These are phyloP conservation scores for Sanderia malayensis DNA, from an alignment of 30 jellyfish, hydroid and myxozoan species.

Conservation along the genomic window DNA sequence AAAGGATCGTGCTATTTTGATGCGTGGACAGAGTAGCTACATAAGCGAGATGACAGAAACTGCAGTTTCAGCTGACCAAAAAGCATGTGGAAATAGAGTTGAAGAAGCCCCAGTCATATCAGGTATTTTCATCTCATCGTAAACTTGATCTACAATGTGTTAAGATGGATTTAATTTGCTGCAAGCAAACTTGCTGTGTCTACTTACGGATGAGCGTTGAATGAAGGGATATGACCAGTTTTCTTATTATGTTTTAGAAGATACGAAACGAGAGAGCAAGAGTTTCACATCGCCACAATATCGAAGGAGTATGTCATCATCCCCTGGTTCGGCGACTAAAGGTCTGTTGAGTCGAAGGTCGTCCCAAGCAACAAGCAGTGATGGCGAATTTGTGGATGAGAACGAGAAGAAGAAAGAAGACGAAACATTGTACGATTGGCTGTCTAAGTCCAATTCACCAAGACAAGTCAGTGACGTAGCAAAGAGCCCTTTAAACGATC, in stretches of 20 bases:
- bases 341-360: slow-evolving; percentile 42
- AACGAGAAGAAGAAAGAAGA: slow-evolving; percentile 38
- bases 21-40: slow-evolving; percentile 38
- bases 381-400: slow-evolving; percentile 23
- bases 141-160: too few relatives aligned
- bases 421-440: slow-evolving; percentile 62
- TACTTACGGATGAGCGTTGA: too few relatives aligned
- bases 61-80: slow-evolving; percentile 4
- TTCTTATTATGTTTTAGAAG: background rate
- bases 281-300: background rate
- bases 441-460: slow-evolving; percentile 64
- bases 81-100: background rate
- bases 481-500: background rate
- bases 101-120: background rate
- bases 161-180: too few relatives aligned
- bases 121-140: too few relatives aligned
- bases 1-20: slow-evolving; percentile 71
- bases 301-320: slow-evolving; percentile 36
- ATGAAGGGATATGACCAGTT: too few relatives aligned
- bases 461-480: slow-evolving; percentile 20
- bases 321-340: slow-evolving; percentile 37
- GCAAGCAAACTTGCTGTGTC: too few relatives aligned
- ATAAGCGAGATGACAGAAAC: slow-evolving; percentile 6
- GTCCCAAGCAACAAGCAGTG: slow-evolving; percentile 38
- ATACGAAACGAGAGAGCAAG: background rate